A percentile compares a stretch with the other conserved stretches of the same genome.
Conservation (phyloP, 2,888 invertebrate genomes). For the Myopa tessellatipennis region DNA sequence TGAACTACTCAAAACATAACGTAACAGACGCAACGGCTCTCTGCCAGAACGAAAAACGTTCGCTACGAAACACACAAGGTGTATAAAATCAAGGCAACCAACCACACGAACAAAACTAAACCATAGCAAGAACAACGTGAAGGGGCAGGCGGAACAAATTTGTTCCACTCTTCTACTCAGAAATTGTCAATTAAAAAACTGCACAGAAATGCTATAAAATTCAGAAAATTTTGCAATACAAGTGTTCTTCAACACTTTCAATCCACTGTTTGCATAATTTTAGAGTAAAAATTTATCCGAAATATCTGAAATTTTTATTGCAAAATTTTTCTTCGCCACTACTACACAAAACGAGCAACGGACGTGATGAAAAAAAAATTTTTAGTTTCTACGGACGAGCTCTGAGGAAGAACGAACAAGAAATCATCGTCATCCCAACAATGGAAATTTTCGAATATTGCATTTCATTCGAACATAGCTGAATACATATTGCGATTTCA, state of each 20-base stretch:
- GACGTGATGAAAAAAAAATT: slow-evolving; percentile 45
- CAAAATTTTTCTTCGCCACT: slow-evolving; percentile 42
- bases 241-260: slow-evolving; percentile 30
- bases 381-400: slow-evolving; percentile 36
- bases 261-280: slow-evolving; percentile 34
- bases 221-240: slow-evolving; percentile 37
- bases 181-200: slow-evolving; percentile 39
- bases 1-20: no score
- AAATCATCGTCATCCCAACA: slow-evolving; percentile 28
- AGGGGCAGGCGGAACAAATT: slow-evolving; percentile 40
- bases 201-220: slow-evolving; percentile 27
- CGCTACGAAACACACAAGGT: slow-evolving; percentile 35
- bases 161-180: slow-evolving; percentile 36
- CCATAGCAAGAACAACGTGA: slow-evolving; percentile 34
- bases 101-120: slow-evolving; percentile 39
- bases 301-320: slow-evolving; percentile 41
- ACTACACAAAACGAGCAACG: slow-evolving; percentile 46
- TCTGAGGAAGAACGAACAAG: slow-evolving; percentile 27
- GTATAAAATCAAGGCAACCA: slow-evolving; percentile 45
- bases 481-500: slow-evolving; percentile 2
- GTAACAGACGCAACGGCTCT: slow-evolving; percentile 8
- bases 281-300: slow-evolving; percentile 31
- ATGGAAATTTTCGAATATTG: slow-evolving; percentile 29
- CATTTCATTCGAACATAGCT: slow-evolving; percentile 5
- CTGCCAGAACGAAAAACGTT: neutral